These are phyloP conservation scores for Cephalopachus bancanus DNA, from an alignment of 2,797 vertebrate species.

Conservation along the genomic window DNA sequence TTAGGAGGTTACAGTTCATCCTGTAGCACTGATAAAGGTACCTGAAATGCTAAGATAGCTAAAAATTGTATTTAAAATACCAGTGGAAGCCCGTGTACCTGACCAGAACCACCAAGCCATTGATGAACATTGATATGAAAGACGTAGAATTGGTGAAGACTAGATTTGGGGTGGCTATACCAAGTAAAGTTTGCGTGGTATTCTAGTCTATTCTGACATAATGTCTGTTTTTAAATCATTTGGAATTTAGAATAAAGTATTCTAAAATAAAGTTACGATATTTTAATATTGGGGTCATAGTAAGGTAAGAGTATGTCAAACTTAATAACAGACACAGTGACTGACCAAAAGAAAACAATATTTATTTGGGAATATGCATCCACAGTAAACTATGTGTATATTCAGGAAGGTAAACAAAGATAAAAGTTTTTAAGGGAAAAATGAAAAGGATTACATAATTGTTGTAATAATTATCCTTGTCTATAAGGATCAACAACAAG, in stretches of 20 bases:
- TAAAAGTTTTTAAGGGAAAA: not conserved
- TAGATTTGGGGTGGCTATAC: not conserved
- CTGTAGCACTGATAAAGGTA: not conserved
- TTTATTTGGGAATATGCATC: not conserved
- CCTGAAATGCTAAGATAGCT: too few species aligned
- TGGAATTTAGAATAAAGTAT: not conserved
- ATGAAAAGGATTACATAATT: not conserved
- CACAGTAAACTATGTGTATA: not conserved
- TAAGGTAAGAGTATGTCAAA: not conserved
- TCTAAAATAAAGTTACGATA: not conserved
- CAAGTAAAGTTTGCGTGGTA: not conserved
- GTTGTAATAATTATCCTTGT: not conserved
- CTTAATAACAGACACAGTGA: not conserved
- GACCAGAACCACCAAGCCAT: rapidly evolving
- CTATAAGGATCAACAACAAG: not conserved
- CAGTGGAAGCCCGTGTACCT: not conserved
- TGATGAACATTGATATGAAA: not conserved
- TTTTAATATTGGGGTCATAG: not conserved
- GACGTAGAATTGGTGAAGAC: too few species aligned
- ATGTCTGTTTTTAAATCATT: not conserved
- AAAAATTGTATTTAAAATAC: not conserved
- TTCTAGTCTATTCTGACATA: not conserved
- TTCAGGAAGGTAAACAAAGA: not conserved
- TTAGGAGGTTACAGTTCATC: not conserved
- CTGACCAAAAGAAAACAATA: not conserved